Percentiles rank a stretch among this genome's conserved stretches.
phyloP scores from a whole-genome alignment of 1,140 invertebrate genomes.

The Solenopsis invicta region DNA sequence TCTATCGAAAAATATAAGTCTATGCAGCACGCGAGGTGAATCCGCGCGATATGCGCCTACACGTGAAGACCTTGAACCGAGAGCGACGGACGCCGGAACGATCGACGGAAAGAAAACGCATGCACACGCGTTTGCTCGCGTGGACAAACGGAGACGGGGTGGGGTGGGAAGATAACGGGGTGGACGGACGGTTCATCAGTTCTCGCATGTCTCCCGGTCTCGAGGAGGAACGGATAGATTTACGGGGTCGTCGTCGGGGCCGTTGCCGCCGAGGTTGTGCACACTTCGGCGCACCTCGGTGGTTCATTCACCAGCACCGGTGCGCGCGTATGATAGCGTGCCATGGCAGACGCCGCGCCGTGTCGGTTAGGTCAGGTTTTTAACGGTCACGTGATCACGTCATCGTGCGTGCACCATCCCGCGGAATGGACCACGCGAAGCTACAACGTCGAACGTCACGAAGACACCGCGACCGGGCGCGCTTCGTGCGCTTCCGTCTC shows the following conservation, averaged over 20 bases:
- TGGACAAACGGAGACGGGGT: neutral
- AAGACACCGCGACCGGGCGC: slow-evolving; percentile 42
- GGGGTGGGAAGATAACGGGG: neutral
- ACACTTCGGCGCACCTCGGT: slow-evolving; percentile 65
- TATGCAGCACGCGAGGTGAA: slow-evolving; percentile 40
- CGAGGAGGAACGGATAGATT: slow-evolving; percentile 67
- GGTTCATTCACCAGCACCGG: slow-evolving; percentile 64
- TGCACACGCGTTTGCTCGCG: slow-evolving; percentile 17
- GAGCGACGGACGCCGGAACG: neutral
- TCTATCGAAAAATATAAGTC: slow-evolving; percentile 32
- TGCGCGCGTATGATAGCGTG: slow-evolving; percentile 76
- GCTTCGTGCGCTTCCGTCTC: slow-evolving; percentile 2
- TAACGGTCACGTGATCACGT: slow-evolving; percentile 84
- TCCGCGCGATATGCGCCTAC: slow-evolving; percentile 1
- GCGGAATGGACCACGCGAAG: slow-evolving; percentile 81
- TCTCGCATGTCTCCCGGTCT: slow-evolving; percentile 55
- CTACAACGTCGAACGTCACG: slow-evolving; percentile 72
- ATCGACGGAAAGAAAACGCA: slow-evolving; percentile 32
- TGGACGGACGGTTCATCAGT: slow-evolving; percentile 22
- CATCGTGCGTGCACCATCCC: slow-evolving; percentile 80
- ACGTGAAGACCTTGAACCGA: slow-evolving; percentile 48
- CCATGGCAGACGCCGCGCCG: slow-evolving; percentile 50
- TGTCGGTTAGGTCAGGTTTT: slow-evolving; percentile 83
- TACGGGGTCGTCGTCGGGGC: slow-evolving; percentile 54
- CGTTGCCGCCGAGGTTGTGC: slow-evolving; percentile 57